Percentiles rank a stretch among this genome's conserved stretches.
phyloP scores from a whole-genome alignment of 2,113 vertebrate species.

The Plestiodon gilberti region DNA sequence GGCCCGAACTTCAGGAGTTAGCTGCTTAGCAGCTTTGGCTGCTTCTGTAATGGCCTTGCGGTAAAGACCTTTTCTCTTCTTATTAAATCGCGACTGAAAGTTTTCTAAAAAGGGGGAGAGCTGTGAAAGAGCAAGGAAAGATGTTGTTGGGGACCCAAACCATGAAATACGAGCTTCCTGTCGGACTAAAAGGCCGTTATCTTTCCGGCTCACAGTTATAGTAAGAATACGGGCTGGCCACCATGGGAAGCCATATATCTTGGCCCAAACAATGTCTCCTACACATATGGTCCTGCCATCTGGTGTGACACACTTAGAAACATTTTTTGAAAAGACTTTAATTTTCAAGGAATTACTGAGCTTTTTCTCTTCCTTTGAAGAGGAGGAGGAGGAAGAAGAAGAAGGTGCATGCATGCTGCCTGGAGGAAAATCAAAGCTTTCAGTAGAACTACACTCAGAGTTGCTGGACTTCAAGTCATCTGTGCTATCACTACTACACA shows the following conservation, averaged over 20 bases:
- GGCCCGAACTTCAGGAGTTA: constrained; percentile 95
- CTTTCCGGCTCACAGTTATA: constrained; percentile 92
- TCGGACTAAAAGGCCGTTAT: constrained; percentile 89
- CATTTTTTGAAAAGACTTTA: constrained; percentile 93
- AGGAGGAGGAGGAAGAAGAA: constrained; percentile 73
- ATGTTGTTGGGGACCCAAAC: constrained; percentile 99
- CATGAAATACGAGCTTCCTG: constrained; percentile 97
- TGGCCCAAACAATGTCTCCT: constrained; percentile 99
- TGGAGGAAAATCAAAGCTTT: constrained; percentile 90
- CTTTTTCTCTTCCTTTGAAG: constrained; percentile 89
- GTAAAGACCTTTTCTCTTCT: constrained; percentile 98
- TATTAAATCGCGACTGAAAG: constrained; percentile 97
- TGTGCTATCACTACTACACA: constrained; percentile 90
- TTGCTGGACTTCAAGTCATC: constrained; percentile 90
- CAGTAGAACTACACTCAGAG: constrained; percentile 94
- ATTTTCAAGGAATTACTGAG: constrained; percentile 90
- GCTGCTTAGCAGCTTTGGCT: constrained; percentile 95
- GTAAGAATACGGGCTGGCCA: constrained; percentile 95
- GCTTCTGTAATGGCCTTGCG: constrained; percentile 97
- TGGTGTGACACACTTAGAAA: constrained; percentile 90
- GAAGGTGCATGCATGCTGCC: constrained; percentile 85
- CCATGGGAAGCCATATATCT: constrained; percentile 99
- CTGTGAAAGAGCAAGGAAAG: constrained; percentile 92
- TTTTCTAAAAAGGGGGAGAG: constrained; percentile 97
- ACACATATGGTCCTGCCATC: constrained; percentile 96